A percentile compares a stretch with the other conserved stretches of the same genome.
Conservation (phyloP, 2,113 vertebrate species). For the Synchiropus splendidus region DNA sequence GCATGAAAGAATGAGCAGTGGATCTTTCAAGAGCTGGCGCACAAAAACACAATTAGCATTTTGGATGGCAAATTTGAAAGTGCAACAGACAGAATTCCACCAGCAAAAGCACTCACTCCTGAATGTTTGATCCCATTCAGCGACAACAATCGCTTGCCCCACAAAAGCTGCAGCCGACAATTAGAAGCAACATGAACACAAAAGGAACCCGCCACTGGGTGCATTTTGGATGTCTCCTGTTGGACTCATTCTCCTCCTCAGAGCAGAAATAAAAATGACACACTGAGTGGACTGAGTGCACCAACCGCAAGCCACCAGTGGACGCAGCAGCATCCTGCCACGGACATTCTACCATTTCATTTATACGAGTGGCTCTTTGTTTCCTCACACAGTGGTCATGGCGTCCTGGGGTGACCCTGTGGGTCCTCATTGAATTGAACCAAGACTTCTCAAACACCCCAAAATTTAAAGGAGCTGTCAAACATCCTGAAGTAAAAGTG, state of each 20-base stretch:
- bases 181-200: slow-evolving; percentile 18
- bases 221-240: slow-evolving; percentile 13
- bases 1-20: slow-evolving; percentile 9
- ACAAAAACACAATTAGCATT: slow-evolving; percentile 32
- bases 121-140: slow-evolving; percentile 23
- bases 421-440: too few relatives aligned
- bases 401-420: background rate
- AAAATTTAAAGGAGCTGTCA: too few relatives aligned
- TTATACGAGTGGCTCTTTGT: slow-evolving; percentile 4
- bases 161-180: slow-evolving; percentile 22
- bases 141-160: slow-evolving; percentile 9
- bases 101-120: slow-evolving; percentile 7
- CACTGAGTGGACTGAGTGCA: slow-evolving; percentile 26
- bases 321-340: slow-evolving; percentile 14
- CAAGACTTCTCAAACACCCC: too few relatives aligned
- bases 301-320: slow-evolving; percentile 40
- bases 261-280: slow-evolving; percentile 38
- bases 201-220: slow-evolving; percentile 6
- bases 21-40: slow-evolving; percentile 22
- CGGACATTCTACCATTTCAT: slow-evolving; percentile 16
- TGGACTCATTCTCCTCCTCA: slow-evolving; percentile 10
- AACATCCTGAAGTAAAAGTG: too few relatives aligned
- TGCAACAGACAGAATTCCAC: slow-evolving; percentile 21
- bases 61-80: slow-evolving; percentile 25
- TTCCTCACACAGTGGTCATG: slow-evolving; percentile 7